phyloP scores from a whole-genome alignment of 2,113 vertebrate species.

The Arizona elegans region DNA sequence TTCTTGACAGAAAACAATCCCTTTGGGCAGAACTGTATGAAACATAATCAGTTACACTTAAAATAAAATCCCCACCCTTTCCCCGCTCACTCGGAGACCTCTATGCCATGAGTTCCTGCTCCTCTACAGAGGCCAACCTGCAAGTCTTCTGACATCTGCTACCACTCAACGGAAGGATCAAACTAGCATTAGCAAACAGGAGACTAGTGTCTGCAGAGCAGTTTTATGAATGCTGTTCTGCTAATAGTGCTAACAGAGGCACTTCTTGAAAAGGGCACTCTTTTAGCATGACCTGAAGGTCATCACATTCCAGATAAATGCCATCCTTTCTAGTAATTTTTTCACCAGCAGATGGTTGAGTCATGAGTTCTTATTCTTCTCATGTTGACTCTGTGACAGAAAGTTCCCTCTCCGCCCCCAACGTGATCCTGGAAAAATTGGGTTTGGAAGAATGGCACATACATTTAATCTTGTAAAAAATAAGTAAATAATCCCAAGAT shows the following conservation, averaged over 20 bases:
- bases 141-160: conserved; percentile 22
- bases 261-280: conserved; percentile 20
- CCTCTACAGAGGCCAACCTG: conserved; percentile 13
- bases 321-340: conserved; percentile 15
- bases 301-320: conserved; percentile 21
- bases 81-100: neutral
- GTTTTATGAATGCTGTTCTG: conserved; percentile 19
- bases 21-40: neutral
- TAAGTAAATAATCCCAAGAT: neutral
- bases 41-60: neutral
- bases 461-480: neutral
- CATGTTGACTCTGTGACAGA: conserved; percentile 1
- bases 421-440: neutral
- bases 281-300: conserved; percentile 18
- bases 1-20: neutral
- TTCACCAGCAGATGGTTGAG: conserved; percentile 9
- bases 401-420: neutral
- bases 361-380: conserved; percentile 3
- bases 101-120: neutral
- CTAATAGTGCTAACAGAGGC: conserved; percentile 13
- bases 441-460: neutral
- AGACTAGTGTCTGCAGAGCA: conserved; percentile 19
- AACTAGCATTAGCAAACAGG: conserved; percentile 23
- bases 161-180: conserved; percentile 12
- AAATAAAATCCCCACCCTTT: neutral